Evolutionary conservation across 2,888 invertebrate species (phyloP).

Genomic region (Amiota communis): DNA sequence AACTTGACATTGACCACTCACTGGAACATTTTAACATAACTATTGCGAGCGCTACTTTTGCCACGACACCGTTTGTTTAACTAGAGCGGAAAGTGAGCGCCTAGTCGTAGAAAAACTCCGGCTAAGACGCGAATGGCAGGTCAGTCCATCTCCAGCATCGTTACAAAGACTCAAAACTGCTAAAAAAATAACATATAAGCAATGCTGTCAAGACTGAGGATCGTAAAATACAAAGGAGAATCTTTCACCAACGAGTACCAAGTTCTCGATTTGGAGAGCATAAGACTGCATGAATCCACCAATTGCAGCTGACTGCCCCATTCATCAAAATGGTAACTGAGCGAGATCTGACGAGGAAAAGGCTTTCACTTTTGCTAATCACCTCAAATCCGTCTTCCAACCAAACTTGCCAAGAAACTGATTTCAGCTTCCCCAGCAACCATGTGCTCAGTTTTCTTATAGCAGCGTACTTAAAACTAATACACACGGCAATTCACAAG

Average conservation of each 20-base stretch:
- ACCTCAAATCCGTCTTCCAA: no score
- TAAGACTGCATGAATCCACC: no score
- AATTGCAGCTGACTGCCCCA: no score
- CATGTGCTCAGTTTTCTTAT: not conserved
- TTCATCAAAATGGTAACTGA: not conserved
- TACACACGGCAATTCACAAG: no score
- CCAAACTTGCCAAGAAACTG: not conserved
- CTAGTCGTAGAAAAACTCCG: not conserved
- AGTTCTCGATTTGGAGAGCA: no score
- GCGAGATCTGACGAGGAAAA: not conserved
- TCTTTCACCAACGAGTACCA: not conserved
- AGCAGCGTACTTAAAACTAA: not conserved
- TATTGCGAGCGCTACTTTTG: not conserved
- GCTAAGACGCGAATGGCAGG: no score
- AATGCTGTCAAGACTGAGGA: not conserved
- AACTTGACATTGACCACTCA: not conserved
- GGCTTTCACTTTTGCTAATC: not conserved
- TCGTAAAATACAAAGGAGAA: not conserved
- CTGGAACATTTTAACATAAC: not conserved
- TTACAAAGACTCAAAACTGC: not conserved
- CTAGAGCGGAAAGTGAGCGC: not conserved
- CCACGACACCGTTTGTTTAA: not conserved
- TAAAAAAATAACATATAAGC: not conserved
- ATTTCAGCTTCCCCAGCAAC: not conserved
- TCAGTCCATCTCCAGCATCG: no score